Conservation (phyloP, 2,888 invertebrate genomes). For the Helobdella robusta region DNA sequence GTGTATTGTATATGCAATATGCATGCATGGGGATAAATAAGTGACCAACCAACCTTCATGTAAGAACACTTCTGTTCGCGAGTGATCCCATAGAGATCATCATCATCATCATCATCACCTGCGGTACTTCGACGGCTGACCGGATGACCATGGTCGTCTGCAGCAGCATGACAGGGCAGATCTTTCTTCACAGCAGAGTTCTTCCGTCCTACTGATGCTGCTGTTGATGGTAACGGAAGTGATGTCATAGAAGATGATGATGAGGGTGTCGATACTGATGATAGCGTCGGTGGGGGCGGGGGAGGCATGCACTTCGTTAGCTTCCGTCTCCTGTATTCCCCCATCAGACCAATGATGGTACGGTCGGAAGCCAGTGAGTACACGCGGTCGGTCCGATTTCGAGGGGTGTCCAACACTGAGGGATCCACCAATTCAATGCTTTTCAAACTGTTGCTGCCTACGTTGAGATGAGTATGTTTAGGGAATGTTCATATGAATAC, state of each 20-base stretch:
- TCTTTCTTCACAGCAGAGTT: no score
- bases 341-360: constrained; percentile 52
- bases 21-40: neutral
- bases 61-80: constrained; percentile 72
- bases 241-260: no score
- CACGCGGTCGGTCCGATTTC: constrained; percentile 41
- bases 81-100: constrained; percentile 54
- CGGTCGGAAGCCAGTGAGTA: constrained; percentile 52
- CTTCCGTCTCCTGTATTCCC: constrained; percentile 55
- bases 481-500: neutral
- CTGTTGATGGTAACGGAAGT: no score
- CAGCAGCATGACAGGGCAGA: no score
- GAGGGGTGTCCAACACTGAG: constrained; percentile 10
- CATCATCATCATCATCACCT: constrained; percentile 33
- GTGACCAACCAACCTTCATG: constrained; percentile 63
- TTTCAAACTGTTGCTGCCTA: neutral
- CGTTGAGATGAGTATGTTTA: neutral
- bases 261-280: no score
- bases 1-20: constrained; percentile 11
- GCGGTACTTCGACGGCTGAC: no score
- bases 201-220: no score
- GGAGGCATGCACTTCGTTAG: constrained; percentile 51
- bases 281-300: constrained; percentile 22
- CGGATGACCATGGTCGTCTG: no score
- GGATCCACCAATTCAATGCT: constrained; percentile 10